Evolutionary conservation across 2,113 vertebrate species (phyloP).

Genomic region (sheep (Ovis aries)): DNA sequence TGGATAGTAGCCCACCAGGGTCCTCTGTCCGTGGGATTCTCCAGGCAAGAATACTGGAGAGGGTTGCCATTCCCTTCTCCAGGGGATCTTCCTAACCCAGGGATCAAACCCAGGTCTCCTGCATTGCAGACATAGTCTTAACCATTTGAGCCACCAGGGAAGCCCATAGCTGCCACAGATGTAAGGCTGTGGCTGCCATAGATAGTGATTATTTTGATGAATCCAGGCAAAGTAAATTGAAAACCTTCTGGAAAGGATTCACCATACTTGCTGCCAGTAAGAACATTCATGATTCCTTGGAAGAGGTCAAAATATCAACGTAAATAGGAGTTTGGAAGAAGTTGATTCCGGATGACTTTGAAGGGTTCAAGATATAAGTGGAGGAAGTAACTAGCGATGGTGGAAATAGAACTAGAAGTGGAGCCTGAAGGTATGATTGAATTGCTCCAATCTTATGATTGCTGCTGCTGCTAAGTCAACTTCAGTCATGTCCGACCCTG

Average conservation of each 20-base stretch:
- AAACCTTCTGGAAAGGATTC: neutral
- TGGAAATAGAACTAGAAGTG: neutral
- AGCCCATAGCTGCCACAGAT: neutral
- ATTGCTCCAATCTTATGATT: neutral
- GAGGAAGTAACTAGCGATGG: neutral
- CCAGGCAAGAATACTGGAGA: neutral
- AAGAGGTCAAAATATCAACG: neutral
- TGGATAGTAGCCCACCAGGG: neutral
- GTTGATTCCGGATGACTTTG: neutral
- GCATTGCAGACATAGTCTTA: neutral
- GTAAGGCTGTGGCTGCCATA: neutral
- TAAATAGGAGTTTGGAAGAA: neutral
- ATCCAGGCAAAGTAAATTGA: neutral
- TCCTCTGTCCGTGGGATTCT: neutral
- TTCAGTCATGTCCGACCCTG: too few relatives aligned
- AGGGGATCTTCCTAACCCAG: neutral
- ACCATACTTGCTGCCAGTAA: neutral
- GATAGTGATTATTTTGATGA: neutral
- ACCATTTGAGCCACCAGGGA: neutral
- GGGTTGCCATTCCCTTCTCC: neutral
- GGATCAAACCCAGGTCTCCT: neutral
- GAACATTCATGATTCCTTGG: neutral
- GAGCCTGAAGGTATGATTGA: neutral
- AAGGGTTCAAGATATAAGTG: neutral
- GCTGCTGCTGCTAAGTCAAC: too few relatives aligned